phyloP scores from a whole-genome alignment of 1,140 invertebrate species.

The Homarus americanus region DNA sequence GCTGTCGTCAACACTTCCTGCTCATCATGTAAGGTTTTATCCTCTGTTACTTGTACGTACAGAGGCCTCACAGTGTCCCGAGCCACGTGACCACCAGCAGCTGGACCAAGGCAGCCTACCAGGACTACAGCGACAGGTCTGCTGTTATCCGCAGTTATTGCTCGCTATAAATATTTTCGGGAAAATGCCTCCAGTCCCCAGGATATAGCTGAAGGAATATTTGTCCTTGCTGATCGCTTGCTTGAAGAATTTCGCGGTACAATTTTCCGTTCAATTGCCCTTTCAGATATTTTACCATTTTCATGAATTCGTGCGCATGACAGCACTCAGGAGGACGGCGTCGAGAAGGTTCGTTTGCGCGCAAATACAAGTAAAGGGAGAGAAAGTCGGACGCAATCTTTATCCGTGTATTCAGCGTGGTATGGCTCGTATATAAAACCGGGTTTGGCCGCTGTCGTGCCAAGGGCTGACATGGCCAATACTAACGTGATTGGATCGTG shows the following conservation, averaged over 20 bases:
- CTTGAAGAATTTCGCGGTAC: slow-evolving; percentile 35
- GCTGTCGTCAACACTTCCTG: no score
- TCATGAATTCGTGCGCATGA: slow-evolving; percentile 15
- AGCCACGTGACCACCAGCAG: no score
- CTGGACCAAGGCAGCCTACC: no score
- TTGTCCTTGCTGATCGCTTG: slow-evolving; percentile 31
- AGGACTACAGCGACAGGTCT: background rate
- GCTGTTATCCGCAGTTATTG: background rate
- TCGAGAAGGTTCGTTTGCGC: background rate
- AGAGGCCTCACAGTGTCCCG: no score
- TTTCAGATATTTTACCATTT: slow-evolving; percentile 37
- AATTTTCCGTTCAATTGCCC: slow-evolving; percentile 42
- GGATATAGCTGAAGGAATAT: slow-evolving; percentile 19
- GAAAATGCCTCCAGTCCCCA: background rate
- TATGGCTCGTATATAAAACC: background rate
- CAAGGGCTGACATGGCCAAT: background rate
- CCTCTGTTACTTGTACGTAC: no score
- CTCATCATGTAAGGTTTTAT: no score
- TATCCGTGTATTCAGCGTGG: background rate
- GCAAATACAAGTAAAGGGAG: background rate
- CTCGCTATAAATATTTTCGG: background rate
- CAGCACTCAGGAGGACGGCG: background rate
- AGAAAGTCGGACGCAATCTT: background rate
- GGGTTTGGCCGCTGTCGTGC: no score
- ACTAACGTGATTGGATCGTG: background rate